Base-by-base conservation (phyloP, 2,888 invertebrate genomes). In the Ditula angustiorana region DNA sequence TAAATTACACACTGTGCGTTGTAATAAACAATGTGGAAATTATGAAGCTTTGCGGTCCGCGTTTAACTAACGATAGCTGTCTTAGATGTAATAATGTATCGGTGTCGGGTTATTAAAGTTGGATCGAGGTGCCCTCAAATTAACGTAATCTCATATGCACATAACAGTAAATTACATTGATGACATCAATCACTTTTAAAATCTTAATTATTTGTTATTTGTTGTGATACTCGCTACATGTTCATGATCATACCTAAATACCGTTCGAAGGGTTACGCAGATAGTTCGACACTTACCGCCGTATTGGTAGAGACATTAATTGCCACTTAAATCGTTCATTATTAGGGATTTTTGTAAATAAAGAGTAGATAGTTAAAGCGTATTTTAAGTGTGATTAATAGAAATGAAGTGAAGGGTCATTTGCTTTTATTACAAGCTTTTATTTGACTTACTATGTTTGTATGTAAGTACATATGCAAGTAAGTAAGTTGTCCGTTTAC, bases 41-140 rank as follows among this genome's bases (percentile, higher is more conserved):
- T 63, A 63, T 63, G 50, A 52, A 63, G 57, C 63, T 52, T 57
- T 63, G 63, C 63, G 63, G 57, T 63, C 50, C 41, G 11, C 57
- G 57, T 44, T 50, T 58, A 44, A 63, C 57, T 57, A 44, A 63
- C 63, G 44, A 35, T 63, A 44, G 44, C 49, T 59, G 56, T 33
- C 49, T 44, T 41, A 49, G 35, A 49, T 28, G 61, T 33, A 41
- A 23, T 35, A 49, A 62, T 50, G 56, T 50, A 62, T 62, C 57
- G 50, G 63, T 58, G 44, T 63, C 63, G 50, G 57, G 63, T 63
- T 63, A 63, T 58, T 63, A 57, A 35, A 10, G 26, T n/a, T 44
- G 37, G 56, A 41, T 49, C 50, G 57, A 50, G 57, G 33, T 35
- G 53, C 13, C 30, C 35, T 21, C 33, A 23, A 35, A 35, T 53